These are phyloP conservation scores for Caenorhabditis tropicalis DNA, from an alignment of 1,140 invertebrate genomes.

Conservation along the genomic window DNA sequence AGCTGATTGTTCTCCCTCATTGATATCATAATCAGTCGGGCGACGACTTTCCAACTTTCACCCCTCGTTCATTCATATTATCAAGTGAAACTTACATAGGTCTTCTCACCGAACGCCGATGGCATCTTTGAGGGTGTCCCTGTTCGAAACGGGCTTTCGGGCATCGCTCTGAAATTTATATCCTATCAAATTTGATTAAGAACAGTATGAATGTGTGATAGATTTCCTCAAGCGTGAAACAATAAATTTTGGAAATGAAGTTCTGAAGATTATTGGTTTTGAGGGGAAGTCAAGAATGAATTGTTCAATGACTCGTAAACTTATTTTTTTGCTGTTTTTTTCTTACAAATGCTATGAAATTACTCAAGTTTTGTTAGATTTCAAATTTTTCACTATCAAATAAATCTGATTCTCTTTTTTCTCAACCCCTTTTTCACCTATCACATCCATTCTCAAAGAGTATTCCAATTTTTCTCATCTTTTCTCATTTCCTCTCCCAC, in stretches of 20 bases:
- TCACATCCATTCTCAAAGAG: neutral
- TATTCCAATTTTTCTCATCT: neutral
- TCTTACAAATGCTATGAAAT: no score
- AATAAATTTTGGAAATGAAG: no score
- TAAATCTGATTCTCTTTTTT: no score
- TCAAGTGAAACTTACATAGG: constrained; percentile 49
- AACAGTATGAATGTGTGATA: no score
- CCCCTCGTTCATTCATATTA: neutral
- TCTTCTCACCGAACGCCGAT: constrained; percentile 48
- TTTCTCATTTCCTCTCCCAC: neutral
- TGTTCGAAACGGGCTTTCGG: constrained; percentile 34
- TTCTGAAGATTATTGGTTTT: no score
- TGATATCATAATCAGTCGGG: neutral
- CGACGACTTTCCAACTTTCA: neutral
- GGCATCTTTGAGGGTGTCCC: constrained; percentile 26
- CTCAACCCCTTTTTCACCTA: neutral
- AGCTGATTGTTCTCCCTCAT: neutral
- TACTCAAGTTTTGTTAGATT: no score
- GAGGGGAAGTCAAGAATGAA: no score
- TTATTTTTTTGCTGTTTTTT: no score
- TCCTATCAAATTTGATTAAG: neutral
- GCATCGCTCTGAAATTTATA: neutral
- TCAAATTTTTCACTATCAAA: no score
- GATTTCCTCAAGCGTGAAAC: no score
- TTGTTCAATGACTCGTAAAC: no score